Percentiles rank a stretch among this genome's conserved stretches.
Conservation (phyloP, 2,797 vertebrate species). For the Bovichtus variegatus region DNA sequence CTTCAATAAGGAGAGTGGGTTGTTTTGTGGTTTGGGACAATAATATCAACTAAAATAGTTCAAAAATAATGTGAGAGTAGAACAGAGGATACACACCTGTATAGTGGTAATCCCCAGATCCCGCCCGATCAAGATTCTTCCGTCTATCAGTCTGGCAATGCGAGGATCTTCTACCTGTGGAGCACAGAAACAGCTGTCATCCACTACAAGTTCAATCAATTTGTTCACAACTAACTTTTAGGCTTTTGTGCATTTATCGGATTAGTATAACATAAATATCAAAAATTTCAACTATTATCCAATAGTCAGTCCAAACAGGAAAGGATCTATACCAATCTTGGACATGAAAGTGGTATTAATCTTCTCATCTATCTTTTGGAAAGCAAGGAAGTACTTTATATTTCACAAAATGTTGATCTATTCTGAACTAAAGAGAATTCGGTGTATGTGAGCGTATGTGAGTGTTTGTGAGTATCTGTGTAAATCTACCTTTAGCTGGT, state of each 20-base stretch:
- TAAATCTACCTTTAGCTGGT: constrained; percentile 88
- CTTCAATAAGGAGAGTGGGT: not conserved
- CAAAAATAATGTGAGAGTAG: not conserved
- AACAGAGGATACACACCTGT: constrained; percentile 82
- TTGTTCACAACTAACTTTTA: not conserved
- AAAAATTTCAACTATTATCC: not conserved
- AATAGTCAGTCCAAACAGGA: not conserved
- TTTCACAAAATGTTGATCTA: not conserved
- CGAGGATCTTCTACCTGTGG: constrained; percentile 90
- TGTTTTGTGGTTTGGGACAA: not conserved
- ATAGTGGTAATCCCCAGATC: constrained; percentile 94
- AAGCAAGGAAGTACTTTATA: not conserved
- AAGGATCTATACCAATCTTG: not conserved
- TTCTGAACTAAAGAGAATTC: not conserved
- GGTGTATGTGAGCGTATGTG: not conserved
- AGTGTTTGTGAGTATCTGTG: not conserved
- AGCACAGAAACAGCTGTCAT: constrained; percentile 10
- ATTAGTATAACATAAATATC: not conserved
- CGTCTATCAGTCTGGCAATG: constrained; percentile 90
- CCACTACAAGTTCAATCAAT: not conserved
- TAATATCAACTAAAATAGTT: not conserved
- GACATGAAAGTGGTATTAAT: not conserved
- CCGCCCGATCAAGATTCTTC: constrained; percentile 89
- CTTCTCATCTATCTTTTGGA: not conserved
- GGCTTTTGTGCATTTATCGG: not conserved